Base-by-base conservation (phyloP, 2,888 invertebrate genomes). In the Chironomus riparius region DNA sequence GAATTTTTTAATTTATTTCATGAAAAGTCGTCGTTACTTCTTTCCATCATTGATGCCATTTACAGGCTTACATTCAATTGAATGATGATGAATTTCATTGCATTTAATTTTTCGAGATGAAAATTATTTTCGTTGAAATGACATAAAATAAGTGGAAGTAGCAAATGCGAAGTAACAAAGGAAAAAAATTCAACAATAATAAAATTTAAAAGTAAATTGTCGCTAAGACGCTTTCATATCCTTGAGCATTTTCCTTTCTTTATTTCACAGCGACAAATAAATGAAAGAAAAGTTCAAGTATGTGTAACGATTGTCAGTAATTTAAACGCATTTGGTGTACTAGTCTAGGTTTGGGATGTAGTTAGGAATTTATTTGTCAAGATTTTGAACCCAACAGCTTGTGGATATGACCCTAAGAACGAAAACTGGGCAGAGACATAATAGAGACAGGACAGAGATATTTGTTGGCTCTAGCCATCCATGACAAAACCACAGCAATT, bases 21-120 rank as follows among this genome's bases (percentile, higher is more conserved):
- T 22, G 24, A 62, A 13, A 22, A n/a, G n/a, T n/a, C n/a, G 62
- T 28, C 38, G 38, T 38, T 38, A 0, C 38, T 38, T 38, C 38
- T 38, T 38, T 10, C 5, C 38, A 13, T 65, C 21, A 21, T 65
- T 71, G 38, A 71, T 71, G 50, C 71, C 71, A 71, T 71, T 71
- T 71, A 22, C 71, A 71, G 71, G 21, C 56, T 24, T 10, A 38
- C 38, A 38, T 38, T 38, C 28, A 47, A n/a, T 56, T 47, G 48
- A 70, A 21, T 47, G 56, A 71, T 71, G 61, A 71, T 56, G 24
- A 71, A 71, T 56, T 71, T 48, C 71, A 61, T 71, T 71, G 22
- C 24, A 71, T 61, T 50, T 71, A 28, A 61, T 24, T 24, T 15
- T 21, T 24, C 6, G 21, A 6, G 22, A 65, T 12, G 65, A 65